phyloP scores from a whole-genome alignment of 2,797 vertebrate species.

The Argya squamiceps region DNA sequence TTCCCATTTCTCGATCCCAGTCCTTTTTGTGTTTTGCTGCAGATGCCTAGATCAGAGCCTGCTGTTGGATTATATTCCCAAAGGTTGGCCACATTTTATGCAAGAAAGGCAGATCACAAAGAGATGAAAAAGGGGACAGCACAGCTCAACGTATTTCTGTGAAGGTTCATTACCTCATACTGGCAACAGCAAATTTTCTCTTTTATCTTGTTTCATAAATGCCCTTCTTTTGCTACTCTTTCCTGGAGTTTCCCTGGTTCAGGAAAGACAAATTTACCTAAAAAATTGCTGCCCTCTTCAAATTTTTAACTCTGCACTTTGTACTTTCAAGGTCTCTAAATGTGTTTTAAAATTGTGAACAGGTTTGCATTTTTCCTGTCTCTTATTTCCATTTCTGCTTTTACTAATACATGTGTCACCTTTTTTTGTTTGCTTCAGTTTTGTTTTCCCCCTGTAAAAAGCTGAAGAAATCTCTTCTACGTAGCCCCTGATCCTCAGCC shows the following conservation, averaged over 20 bases:
- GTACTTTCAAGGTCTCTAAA: not conserved
- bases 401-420: rapidly evolving
- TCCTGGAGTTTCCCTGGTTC: not conserved
- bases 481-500: not conserved
- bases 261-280: not conserved
- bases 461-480: not conserved
- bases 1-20: not conserved
- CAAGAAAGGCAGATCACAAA: not conserved
- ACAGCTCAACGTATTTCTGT: not conserved
- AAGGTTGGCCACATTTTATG: not conserved
- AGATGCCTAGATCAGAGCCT: not conserved
- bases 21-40: not conserved
- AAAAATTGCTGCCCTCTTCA: not conserved
- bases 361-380: not conserved
- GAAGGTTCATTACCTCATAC: not conserved
- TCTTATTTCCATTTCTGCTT: not conserved
- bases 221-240: not conserved
- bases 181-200: not conserved
- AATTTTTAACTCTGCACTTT: not conserved
- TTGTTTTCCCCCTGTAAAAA: not conserved
- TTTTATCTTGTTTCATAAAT: not conserved
- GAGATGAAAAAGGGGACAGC: not conserved
- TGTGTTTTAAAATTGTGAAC: not conserved
- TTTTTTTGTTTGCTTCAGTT: not conserved
- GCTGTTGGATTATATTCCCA: not conserved